Evolutionary conservation across 2,113 vertebrate species (phyloP).

Genomic region (Prietella phreatophila): DNA sequence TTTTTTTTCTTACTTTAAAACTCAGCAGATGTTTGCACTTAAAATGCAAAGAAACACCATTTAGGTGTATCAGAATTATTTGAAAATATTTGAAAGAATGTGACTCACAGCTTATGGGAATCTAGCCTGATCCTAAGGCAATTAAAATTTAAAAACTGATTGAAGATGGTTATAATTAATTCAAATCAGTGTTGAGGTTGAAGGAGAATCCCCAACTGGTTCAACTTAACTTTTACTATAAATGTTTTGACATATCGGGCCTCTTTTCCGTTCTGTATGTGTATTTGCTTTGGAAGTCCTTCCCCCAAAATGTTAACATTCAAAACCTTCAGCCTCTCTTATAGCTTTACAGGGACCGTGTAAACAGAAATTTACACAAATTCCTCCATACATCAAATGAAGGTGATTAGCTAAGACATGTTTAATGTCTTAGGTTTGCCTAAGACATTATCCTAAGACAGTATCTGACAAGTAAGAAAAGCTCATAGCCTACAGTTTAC

Average conservation of each 20-base stretch:
- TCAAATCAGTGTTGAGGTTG: constrained; percentile 10
- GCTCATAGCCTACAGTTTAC: constrained; percentile 32
- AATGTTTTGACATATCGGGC: constrained; percentile 23
- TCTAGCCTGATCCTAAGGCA: constrained; percentile 36
- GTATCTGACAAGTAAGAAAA: constrained; percentile 2
- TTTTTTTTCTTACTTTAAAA: constrained; percentile 63
- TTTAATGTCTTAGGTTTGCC: neutral
- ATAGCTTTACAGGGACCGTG: neutral
- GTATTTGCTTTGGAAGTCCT: constrained; percentile 18
- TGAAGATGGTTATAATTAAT: constrained; percentile 11
- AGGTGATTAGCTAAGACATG: constrained; percentile 14
- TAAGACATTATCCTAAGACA: too few relatives aligned
- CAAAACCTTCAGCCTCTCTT: neutral
- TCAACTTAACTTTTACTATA: constrained; percentile 17
- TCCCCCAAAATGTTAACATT: constrained; percentile 13
- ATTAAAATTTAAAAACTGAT: constrained; percentile 17
- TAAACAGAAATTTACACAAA: neutral
- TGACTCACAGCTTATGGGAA: constrained; percentile 47
- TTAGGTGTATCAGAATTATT: constrained; percentile 60
- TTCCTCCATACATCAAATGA: neutral
- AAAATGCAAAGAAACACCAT: constrained; percentile 72
- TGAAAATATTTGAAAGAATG: constrained; percentile 57
- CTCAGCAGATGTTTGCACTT: constrained; percentile 69
- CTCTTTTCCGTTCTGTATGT: constrained; percentile 29
- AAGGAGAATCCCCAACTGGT: neutral